phyloP scores from a whole-genome alignment of 2,888 invertebrate genomes.

The Cecidostiba fungosa region DNA sequence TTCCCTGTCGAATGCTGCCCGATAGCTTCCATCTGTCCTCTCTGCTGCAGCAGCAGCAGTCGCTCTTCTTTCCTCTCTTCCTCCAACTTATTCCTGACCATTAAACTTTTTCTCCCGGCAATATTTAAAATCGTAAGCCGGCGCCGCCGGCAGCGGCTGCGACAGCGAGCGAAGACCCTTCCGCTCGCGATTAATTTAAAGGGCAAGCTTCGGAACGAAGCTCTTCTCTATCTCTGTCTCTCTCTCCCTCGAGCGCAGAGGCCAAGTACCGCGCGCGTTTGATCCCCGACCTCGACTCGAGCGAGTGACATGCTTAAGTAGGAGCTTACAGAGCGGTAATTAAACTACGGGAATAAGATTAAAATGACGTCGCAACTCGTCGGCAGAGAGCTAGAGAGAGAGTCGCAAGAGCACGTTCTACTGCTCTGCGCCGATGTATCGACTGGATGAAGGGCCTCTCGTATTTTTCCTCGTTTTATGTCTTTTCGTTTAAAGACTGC shows the following conservation, averaged over 20 bases:
- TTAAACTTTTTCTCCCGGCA: conserved; percentile 67
- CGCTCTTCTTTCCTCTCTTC: conserved; percentile 45
- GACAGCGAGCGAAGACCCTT: conserved; percentile 36
- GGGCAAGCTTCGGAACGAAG: conserved; percentile 50
- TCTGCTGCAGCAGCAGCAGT: background rate
- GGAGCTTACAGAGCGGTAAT: conserved; percentile 59
- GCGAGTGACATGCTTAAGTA: conserved; percentile 53
- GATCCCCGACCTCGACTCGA: conserved; percentile 36
- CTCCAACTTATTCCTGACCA: conserved; percentile 67
- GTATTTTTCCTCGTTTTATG: conserved; percentile 20
- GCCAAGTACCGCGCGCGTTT: conserved; percentile 10
- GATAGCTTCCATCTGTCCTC: conserved; percentile 39
- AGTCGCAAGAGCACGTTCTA: background rate
- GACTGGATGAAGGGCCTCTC: conserved; percentile 4
- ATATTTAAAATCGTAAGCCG: conserved; percentile 67
- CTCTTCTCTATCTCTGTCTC: conserved; percentile 14
- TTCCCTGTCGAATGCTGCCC: conserved; percentile 40
- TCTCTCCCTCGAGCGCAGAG: background rate
- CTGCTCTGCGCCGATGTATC: conserved; percentile 29
- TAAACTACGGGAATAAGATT: conserved; percentile 61
- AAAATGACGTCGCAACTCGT: conserved; percentile 49
- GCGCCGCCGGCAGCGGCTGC: conserved; percentile 14
- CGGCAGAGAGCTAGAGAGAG: background rate
- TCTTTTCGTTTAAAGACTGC: background rate
- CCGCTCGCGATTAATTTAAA: conserved; percentile 60